Percentiles rank a stretch among this genome's conserved stretches.
These are phyloP conservation scores for Argopecten irradians DNA, from an alignment of 1,140 invertebrate species.

Conservation along the genomic window DNA sequence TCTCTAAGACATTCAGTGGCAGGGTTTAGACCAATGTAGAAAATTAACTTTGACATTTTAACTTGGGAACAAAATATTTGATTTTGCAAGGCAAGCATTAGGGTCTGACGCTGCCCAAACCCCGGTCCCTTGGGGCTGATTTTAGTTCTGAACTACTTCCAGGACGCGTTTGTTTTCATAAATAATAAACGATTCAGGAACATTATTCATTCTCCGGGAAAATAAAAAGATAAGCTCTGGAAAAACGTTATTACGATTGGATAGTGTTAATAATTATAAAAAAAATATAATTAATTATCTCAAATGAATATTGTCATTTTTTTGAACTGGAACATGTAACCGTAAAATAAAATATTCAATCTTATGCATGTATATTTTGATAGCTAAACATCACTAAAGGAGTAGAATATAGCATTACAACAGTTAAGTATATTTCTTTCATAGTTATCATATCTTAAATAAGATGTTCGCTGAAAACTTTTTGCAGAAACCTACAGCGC, in stretches of 20 bases:
- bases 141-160: not conserved
- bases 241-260: not conserved
- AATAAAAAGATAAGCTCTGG: not conserved
- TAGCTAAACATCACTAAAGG: too few relatives aligned
- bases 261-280: not conserved
- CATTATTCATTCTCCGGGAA: not conserved
- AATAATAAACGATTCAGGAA: not conserved
- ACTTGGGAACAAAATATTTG: not conserved
- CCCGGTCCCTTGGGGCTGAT: not conserved
- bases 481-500: not conserved
- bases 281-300: too few relatives aligned
- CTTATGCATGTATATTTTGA: too few relatives aligned
- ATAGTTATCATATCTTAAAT: too few relatives aligned
- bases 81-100: constrained; percentile 2
- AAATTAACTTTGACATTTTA: constrained; percentile 19
- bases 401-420: too few relatives aligned
- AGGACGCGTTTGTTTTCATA: not conserved
- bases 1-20: not conserved
- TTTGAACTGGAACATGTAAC: too few relatives aligned
- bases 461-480: too few relatives aligned
- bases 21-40: not conserved
- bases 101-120: not conserved
- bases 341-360: too few relatives aligned
- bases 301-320: too few relatives aligned
- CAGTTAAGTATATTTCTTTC: too few relatives aligned